Base-by-base conservation (phyloP, 2,113 vertebrate species). In the Petromus typicus region DNA sequence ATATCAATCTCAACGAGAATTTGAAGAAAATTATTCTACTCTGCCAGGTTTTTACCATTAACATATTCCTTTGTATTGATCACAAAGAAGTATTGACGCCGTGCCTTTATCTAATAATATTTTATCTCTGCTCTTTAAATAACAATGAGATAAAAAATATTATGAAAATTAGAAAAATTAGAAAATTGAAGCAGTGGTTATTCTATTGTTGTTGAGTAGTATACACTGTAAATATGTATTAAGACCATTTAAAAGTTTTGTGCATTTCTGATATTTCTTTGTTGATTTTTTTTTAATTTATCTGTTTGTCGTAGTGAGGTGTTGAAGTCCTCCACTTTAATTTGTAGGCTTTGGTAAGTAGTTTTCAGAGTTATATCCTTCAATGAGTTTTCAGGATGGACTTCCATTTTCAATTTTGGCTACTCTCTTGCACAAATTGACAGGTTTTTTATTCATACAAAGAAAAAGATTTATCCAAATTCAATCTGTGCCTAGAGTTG, bases 1-100 rank as follows among this genome's bases (percentile, higher is more conserved):
- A 76, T 93, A 96, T 27, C 64, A 85, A 89, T 93, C 66, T 89
- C 22, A 73, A 30, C 63, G 23, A 86, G 37, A 86, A 71, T 92
- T 78, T 57, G 57, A 87, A 79, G 51, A 86, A 82, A 92, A 86
- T 90, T 93, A 40, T 59, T 57, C 51, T 85, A 2, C 3, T 56
- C 23, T 90, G 27, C 45, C 67, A 63, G 20, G 23, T 82, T 92
- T 94, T 73, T 81, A 2, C 90, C 30, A 73, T 85, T 89, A 91
- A 59, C 71, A 61, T 92, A 71, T 87, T 95, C 13, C 63, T 27
- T 54, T 69, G 25, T 40, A 1, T 81, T 56, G 84, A 81, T 94
- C 56, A 75, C 69, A 88, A 59, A 91, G 48, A 57, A 93, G 7
- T 12, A 71, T 34, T 91, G n/a, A 25, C 27, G 86, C 76, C 27